Percentiles rank a stretch among this genome's conserved stretches.
phyloP scores from a whole-genome alignment of 2,888 invertebrate species.

The Chamaedrilus cognettii region DNA sequence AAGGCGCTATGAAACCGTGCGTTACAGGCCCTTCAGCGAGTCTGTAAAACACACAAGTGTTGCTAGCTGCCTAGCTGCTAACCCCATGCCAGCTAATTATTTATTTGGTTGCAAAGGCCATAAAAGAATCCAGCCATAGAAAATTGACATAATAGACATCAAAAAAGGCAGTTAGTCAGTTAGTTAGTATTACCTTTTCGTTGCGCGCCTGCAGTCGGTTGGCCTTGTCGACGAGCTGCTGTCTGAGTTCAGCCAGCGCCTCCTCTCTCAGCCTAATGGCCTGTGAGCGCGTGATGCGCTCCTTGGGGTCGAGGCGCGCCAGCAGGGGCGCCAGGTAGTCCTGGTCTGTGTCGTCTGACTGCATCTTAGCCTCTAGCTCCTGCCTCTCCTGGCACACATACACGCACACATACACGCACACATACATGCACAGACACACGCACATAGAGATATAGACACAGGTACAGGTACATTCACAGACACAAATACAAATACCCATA shows the following conservation, averaged over 20 bases:
- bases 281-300: constrained; percentile 48
- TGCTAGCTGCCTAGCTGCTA: too few species aligned
- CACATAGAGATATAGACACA: too few species aligned
- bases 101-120: too few species aligned
- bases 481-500: background rate
- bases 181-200: constrained; percentile 53
- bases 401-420: too few species aligned
- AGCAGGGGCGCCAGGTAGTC: constrained; percentile 60
- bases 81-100: too few species aligned
- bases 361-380: constrained; percentile 53
- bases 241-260: constrained; percentile 58
- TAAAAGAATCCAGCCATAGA: background rate
- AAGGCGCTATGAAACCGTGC: too few species aligned
- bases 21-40: too few species aligned
- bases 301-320: constrained; percentile 56
- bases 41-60: too few species aligned
- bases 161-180: too few species aligned
- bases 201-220: constrained; percentile 60
- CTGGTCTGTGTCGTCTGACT: constrained; percentile 58
- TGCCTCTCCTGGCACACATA: constrained; percentile 54
- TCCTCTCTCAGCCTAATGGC: constrained; percentile 57
- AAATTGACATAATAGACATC: background rate
- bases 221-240: constrained; percentile 59
- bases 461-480: background rate
- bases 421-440: too few species aligned